Evolutionary conservation across 2,888 invertebrate species (phyloP), one percentile per base, ranked within the genome.

Genomic region (Hydropsyche betteni): DNA sequence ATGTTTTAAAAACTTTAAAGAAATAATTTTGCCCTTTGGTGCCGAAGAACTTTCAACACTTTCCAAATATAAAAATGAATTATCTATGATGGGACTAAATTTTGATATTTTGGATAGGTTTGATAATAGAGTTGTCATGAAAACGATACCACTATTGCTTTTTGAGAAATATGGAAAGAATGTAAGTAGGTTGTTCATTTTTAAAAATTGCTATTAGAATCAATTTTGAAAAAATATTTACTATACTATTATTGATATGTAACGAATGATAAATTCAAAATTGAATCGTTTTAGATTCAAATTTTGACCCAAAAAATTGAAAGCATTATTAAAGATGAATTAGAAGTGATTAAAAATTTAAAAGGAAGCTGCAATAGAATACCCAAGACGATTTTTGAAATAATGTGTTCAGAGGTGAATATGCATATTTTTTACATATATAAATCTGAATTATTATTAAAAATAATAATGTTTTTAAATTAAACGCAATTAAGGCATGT

Each of bases 111-210:
- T 34, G 24, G 52, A 53, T 24, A 80, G 83, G n/a, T 83, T 83
- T 75, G 82, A 85, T 24, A 82, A 82, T 69, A 84, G 84, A 77
- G 81, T 92, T 38, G 82, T 83, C 10, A 81, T 93, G 75, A 83
- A 81, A 76, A 82, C 86, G 74, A 88, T 92, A 78, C 93, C 93
- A n/a, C 83, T 87, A 78, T 92, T 91, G 80, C 86, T 93, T 77
- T 51, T 14, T 87, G 51, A 88, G 89, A 51, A 89, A 89, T 83
- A 85, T 87, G 81, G 83, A 69, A 88, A 87, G 82, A 86, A 88
- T 84, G 89, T 90, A 84, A 83, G 80, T 80, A 73, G 52, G 36
- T 64, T 44, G 24, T 44, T 44, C 1, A 8, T 69, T 38, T 4
- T 5, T 12, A 74, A 34, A 73, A 61, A 69, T 68, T 64, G 72